phyloP scores from a whole-genome alignment of 2,113 vertebrate species.

The Chelonoidis abingdonii region DNA sequence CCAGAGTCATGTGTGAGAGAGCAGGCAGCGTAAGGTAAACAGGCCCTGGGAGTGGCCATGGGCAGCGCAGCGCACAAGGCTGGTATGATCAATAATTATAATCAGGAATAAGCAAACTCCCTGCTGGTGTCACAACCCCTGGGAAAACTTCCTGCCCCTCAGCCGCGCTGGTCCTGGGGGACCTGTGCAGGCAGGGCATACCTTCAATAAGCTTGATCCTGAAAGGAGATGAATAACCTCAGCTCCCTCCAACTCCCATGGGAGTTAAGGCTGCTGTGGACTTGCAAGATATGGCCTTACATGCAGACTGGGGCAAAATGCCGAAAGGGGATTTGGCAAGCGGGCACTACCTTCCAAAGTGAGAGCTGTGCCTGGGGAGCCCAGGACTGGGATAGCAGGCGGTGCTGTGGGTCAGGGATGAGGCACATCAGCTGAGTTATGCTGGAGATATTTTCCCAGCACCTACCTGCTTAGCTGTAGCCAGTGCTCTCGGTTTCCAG shows the following conservation, averaged over 20 bases:
- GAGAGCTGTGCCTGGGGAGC: accelerated
- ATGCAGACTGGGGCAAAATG: accelerated
- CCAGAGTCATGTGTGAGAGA: not conserved
- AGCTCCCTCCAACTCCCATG: accelerated
- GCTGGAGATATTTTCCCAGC: accelerated
- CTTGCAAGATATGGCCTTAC: accelerated
- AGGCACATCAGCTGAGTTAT: accelerated
- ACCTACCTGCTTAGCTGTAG: not conserved
- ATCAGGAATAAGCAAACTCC: not conserved
- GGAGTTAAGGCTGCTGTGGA: accelerated
- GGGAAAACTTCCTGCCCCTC: accelerated
- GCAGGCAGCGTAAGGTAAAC: not conserved
- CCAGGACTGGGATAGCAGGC: not conserved
- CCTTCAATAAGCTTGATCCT: not conserved
- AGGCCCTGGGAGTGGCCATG: not conserved
- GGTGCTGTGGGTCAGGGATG: accelerated
- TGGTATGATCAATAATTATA: not conserved
- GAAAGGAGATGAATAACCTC: accelerated
- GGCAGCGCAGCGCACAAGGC: not conserved
- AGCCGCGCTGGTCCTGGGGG: accelerated
- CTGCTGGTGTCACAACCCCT: not conserved
- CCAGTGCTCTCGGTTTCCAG: not conserved
- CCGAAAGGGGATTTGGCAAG: not conserved
- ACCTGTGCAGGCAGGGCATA: not conserved
- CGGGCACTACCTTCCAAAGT: not conserved